Evolutionary conservation across 2,113 vertebrate species (phyloP).

Genomic region (Porphyrio hochstetteri): DNA sequence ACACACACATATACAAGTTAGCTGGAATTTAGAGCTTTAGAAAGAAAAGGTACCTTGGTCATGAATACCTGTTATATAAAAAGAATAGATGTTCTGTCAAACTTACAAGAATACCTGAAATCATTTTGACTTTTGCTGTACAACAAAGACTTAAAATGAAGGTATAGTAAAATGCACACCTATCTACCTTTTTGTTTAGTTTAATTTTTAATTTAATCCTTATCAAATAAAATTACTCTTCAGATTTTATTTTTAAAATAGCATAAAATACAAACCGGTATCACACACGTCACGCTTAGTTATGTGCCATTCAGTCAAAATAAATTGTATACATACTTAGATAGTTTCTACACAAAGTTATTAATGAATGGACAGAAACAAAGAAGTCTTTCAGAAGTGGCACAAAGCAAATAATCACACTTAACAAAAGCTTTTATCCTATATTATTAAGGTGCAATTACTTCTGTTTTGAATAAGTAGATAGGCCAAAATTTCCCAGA

Average conservation of each 20-base stretch:
- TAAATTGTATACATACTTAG: not conserved
- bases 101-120: not conserved
- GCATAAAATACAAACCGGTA: not conserved
- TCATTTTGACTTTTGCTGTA: not conserved
- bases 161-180: not conserved
- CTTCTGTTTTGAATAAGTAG: not conserved
- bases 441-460: not conserved
- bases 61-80: not conserved
- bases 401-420: constrained; percentile 13
- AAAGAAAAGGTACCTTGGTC: not conserved
- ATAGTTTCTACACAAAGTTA: not conserved
- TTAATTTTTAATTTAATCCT: not conserved
- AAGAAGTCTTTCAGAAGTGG: constrained; percentile 30
- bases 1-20: rapidly evolving
- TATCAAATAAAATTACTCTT: not conserved
- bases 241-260: not conserved
- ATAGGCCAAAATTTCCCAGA: not conserved
- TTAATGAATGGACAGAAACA: constrained; percentile 23
- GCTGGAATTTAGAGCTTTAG: not conserved
- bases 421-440: constrained; percentile 8
- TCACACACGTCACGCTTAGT: not conserved
- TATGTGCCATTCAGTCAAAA: not conserved
- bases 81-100: not conserved
- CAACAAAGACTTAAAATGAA: not conserved
- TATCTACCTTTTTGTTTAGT: not conserved